Evolutionary conservation across 2,797 vertebrate species (phyloP).

Genomic region (Spinus olivaceus): DNA sequence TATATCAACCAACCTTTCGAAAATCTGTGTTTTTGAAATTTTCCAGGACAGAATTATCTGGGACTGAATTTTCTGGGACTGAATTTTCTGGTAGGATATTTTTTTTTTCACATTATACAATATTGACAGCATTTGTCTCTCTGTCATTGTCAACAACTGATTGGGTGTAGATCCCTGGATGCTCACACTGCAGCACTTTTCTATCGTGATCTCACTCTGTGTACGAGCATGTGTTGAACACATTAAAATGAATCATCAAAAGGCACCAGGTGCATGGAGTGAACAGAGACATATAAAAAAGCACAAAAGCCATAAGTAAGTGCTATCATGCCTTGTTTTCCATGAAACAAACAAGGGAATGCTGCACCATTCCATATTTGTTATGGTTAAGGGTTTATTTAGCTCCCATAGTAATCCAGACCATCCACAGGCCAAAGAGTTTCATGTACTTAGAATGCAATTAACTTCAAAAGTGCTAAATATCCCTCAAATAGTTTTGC

Average conservation of each 20-base stretch:
- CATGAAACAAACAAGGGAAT: conserved; percentile 31
- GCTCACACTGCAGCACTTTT: background rate
- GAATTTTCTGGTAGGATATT: background rate
- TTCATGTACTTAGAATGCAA: background rate
- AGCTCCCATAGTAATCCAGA: background rate
- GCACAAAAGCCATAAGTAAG: conserved; percentile 1
- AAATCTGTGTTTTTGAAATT: conserved; percentile 4
- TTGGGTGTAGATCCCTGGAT: conserved; percentile 32
- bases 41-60: background rate
- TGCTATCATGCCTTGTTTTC: conserved; percentile 37
- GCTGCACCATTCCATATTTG: background rate
- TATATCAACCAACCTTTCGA: background rate
- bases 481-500: background rate
- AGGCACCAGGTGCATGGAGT: conserved; percentile 39
- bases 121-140: conserved; percentile 48
- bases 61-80: background rate
- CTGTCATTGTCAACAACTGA: conserved; percentile 27
- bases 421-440: background rate
- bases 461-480: background rate
- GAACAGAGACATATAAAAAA: conserved; percentile 30
- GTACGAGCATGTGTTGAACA: conserved; percentile 34
- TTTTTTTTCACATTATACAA: background rate
- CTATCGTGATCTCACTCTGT: background rate
- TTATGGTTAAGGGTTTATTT: background rate
- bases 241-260: conserved; percentile 63